These are phyloP conservation scores for Alcis repandata DNA, from an alignment of 2,888 invertebrate genomes.

Conservation along the genomic window DNA sequence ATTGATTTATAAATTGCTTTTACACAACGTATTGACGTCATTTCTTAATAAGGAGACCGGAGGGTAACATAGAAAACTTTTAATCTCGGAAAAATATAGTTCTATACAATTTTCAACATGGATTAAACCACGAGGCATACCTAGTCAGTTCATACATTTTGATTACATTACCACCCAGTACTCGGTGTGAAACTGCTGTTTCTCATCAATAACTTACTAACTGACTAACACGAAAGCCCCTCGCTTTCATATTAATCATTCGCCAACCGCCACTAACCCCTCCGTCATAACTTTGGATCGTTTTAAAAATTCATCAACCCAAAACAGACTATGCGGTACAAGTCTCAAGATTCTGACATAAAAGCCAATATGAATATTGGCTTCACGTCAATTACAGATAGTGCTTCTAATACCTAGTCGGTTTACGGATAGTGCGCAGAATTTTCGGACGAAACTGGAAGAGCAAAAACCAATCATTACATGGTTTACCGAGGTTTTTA, in stretches of 20 bases:
- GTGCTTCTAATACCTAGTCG: too few relatives aligned
- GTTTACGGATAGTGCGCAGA: too few relatives aligned
- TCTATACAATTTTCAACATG: background rate
- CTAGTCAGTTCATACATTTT: background rate
- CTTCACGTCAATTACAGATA: background rate
- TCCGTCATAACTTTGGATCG: conserved; percentile 38
- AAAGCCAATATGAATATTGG: background rate
- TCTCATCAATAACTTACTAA: conserved; percentile 42
- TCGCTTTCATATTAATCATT: conserved; percentile 41
- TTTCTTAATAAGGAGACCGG: too few relatives aligned
- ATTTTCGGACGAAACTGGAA: too few relatives aligned
- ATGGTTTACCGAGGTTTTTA: too few relatives aligned
- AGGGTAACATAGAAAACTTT: too few relatives aligned
- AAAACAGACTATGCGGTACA: conserved; percentile 27
- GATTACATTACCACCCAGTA: conserved; percentile 3
- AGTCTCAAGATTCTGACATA: conserved; percentile 13
- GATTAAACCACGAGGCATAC: background rate
- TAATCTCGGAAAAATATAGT: too few relatives aligned
- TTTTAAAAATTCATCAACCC: conserved; percentile 46
- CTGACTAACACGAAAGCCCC: conserved; percentile 41
- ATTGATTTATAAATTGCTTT: too few relatives aligned
- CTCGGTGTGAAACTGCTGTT: conserved; percentile 12
- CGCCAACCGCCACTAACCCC: conserved; percentile 29
- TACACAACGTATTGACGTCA: too few relatives aligned
- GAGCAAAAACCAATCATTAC: too few relatives aligned